Percentiles rank a stretch among this genome's conserved stretches.
Conservation (phyloP, 2,888 invertebrate genomes). For the Aelia acuminata region DNA sequence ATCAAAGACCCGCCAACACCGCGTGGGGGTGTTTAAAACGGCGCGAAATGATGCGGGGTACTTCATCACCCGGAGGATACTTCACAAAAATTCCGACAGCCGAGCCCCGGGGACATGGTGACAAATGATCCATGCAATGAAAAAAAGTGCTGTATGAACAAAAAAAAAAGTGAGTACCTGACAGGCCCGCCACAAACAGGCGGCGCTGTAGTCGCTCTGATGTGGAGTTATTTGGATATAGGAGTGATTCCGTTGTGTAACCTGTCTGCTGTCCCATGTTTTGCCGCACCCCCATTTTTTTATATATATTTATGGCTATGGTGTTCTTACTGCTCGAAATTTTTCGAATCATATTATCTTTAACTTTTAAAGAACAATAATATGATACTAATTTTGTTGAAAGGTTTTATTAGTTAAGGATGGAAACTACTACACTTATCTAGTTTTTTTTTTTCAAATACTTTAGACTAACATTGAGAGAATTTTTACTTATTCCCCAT, state of each 20-base stretch:
- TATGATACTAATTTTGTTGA: no score
- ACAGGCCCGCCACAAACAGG: slow-evolving; percentile 18
- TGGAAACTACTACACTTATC: no score
- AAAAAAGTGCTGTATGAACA: background rate
- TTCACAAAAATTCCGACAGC: slow-evolving; percentile 55
- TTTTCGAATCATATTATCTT: background rate
- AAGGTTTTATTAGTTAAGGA: no score
- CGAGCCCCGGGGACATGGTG: slow-evolving; percentile 46
- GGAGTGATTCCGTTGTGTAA: slow-evolving; percentile 19
- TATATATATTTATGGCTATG: background rate
- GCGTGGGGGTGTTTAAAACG: slow-evolving; percentile 8
- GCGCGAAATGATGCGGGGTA: slow-evolving; percentile 49
- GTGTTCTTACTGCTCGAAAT: background rate
- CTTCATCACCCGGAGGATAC: slow-evolving; percentile 50
- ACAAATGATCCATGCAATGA: slow-evolving; percentile 51
- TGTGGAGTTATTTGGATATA: slow-evolving; percentile 52
- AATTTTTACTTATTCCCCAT: no score
- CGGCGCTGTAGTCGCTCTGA: slow-evolving; percentile 8
- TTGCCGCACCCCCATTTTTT: background rate
- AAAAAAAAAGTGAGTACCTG: slow-evolving; percentile 46
- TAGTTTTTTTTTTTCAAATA: no score
- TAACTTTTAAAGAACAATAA: no score
- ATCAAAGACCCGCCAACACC: background rate
- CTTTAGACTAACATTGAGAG: no score
- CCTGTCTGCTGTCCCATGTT: background rate